A percentile compares a stretch with the other conserved stretches of the same genome.
These are phyloP conservation scores for Andrena camellia DNA, from an alignment of 2,888 invertebrate species.

Conservation along the genomic window DNA sequence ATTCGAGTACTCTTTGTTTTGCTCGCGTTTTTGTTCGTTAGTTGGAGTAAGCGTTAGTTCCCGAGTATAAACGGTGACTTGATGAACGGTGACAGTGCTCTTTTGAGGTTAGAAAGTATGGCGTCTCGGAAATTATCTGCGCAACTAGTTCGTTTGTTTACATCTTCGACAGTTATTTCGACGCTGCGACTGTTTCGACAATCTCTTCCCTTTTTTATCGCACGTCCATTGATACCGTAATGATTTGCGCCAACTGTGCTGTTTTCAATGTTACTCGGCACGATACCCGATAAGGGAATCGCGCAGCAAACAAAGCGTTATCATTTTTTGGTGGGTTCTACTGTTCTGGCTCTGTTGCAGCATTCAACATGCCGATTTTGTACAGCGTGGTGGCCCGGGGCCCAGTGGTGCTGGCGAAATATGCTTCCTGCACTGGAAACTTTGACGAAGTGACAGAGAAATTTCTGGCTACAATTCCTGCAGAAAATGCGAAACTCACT, in stretches of 20 bases:
- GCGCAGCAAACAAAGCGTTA: slow-evolving; percentile 23
- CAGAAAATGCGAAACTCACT: slow-evolving; percentile 96
- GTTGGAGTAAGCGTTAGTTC: accelerated
- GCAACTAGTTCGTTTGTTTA: not conserved
- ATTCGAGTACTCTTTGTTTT: not conserved
- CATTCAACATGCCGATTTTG: slow-evolving; percentile 92
- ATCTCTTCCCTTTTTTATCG: not conserved
- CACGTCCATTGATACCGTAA: not conserved
- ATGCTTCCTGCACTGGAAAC: slow-evolving; percentile 97
- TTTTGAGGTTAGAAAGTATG: slow-evolving; percentile 49
- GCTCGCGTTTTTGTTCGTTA: not conserved
- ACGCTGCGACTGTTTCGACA: not conserved
- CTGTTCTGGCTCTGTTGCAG: slow-evolving; percentile 53
- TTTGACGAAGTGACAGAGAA: slow-evolving; percentile 98
- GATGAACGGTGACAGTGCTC: too few species aligned
- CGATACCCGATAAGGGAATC: slow-evolving; percentile 44
- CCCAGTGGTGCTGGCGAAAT: slow-evolving; percentile 93
- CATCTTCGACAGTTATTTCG: not conserved
- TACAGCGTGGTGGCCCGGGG: slow-evolving; percentile 96
- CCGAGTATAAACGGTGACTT: not conserved
- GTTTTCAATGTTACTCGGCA: slow-evolving; percentile 10
- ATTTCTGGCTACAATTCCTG: slow-evolving; percentile 94
- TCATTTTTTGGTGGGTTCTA: not conserved
- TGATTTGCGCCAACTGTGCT: not conserved
- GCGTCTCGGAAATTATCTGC: slow-evolving; percentile 19